Evolutionary conservation across 1,140 invertebrate species (phyloP).

Genomic region (Musca vetustissima): DNA sequence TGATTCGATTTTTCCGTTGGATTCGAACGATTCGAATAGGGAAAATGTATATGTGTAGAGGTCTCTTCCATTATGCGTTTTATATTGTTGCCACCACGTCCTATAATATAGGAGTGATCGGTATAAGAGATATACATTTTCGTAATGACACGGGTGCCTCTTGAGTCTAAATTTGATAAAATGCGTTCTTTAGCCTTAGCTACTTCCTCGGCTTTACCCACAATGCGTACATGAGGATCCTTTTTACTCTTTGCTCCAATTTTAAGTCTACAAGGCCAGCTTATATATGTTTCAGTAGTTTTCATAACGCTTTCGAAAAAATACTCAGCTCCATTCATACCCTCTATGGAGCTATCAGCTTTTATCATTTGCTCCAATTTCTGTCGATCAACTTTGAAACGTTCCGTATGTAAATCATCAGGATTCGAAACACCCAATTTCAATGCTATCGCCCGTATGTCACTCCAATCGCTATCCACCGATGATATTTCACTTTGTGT

Average conservation of each 20-base stretch:
- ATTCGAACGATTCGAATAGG: constrained; percentile 94
- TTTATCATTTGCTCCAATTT: constrained; percentile 88
- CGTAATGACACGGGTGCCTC: constrained; percentile 89
- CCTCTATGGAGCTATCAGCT: constrained; percentile 46
- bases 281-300: constrained; percentile 86
- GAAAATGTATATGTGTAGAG: constrained; percentile 96
- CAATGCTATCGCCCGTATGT: constrained; percentile 60
- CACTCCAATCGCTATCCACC: constrained; percentile 56
- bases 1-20: constrained; percentile 94
- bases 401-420: constrained; percentile 75
- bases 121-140: constrained; percentile 98
- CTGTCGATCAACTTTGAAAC: constrained; percentile 87
- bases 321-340: constrained; percentile 53
- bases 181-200: constrained; percentile 82
- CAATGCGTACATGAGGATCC: constrained; percentile 93
- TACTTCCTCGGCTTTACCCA: constrained; percentile 79
- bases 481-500: constrained; percentile 54
- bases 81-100: constrained; percentile 89
- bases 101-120: constrained; percentile 98
- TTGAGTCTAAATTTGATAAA: constrained; percentile 82
- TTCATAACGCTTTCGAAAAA: constrained; percentile 71
- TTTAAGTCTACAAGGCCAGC: constrained; percentile 93
- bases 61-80: constrained; percentile 96
- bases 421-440: constrained; percentile 59
- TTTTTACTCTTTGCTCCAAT: constrained; percentile 97